Conservation (phyloP, 2,113 vertebrate species). For the Peucedramus taeniatus region DNA sequence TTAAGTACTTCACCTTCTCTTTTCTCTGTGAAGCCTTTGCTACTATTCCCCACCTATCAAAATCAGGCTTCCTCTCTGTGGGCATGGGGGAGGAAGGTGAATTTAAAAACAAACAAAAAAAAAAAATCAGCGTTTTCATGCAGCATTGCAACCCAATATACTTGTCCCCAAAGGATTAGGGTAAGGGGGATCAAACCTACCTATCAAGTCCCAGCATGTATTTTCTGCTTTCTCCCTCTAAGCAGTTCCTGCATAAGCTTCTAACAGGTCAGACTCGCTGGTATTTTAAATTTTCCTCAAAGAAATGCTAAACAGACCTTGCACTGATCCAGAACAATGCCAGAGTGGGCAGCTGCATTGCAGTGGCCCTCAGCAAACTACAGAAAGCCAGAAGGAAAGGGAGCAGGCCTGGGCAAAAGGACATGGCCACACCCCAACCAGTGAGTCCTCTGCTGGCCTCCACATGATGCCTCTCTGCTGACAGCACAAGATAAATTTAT, state of each 20-base stretch:
- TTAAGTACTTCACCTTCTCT: background rate
- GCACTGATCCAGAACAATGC: slow-evolving; percentile 88
- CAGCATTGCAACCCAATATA: background rate
- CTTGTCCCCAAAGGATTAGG: background rate
- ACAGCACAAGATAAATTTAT: background rate
- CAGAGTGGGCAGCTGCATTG: slow-evolving; percentile 84
- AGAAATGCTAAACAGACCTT: slow-evolving; percentile 72
- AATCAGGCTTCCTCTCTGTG: background rate
- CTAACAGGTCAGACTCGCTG: background rate
- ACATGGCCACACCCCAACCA: background rate
- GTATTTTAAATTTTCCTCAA: slow-evolving; percentile 23
- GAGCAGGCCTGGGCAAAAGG: background rate
- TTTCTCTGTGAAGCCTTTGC: background rate
- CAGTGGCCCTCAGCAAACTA: slow-evolving; percentile 76
- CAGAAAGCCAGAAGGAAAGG: slow-evolving; percentile 9
- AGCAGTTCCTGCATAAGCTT: background rate
- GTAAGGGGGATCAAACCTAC: background rate
- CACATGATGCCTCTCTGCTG: background rate
- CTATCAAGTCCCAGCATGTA: background rate
- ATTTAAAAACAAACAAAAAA: background rate
- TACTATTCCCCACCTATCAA: background rate
- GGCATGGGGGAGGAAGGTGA: background rate
- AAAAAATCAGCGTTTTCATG: background rate
- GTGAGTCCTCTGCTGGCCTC: slow-evolving; percentile 44
- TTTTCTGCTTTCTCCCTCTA: background rate